These are phyloP conservation scores for Liposcelis brunnea DNA, from an alignment of 2,888 invertebrate species.

Conservation along the genomic window DNA sequence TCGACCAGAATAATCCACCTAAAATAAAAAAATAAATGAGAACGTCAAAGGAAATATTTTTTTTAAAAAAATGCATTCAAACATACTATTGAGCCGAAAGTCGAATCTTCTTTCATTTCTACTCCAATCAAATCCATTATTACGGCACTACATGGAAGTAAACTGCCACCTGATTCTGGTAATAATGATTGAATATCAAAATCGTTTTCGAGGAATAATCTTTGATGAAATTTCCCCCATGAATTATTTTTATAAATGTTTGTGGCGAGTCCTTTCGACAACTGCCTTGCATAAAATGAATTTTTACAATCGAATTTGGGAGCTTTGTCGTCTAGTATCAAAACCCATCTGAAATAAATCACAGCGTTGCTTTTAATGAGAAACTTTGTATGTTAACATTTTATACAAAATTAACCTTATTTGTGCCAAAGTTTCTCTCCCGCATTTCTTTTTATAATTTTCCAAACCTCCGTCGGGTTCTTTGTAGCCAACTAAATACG, in stretches of 20 bases:
- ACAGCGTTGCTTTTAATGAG: too few relatives aligned
- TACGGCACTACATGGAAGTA: too few relatives aligned
- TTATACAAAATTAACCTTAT: too few relatives aligned
- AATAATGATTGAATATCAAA: too few relatives aligned
- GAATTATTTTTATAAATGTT: constrained; percentile 10
- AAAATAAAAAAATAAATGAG: constrained; percentile 10
- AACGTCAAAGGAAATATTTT: too few relatives aligned
- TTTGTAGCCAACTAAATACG: not conserved
- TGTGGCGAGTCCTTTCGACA: constrained; percentile 10
- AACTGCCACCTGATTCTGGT: too few relatives aligned
- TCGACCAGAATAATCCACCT: constrained; percentile 16
- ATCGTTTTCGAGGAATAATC: not conserved
- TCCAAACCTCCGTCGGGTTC: not conserved
- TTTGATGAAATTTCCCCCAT: constrained; percentile 4
- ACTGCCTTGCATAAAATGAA: constrained; percentile 9
- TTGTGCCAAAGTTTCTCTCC: too few relatives aligned
- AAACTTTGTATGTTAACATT: too few relatives aligned
- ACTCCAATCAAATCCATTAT: too few relatives aligned
- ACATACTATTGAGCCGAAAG: too few relatives aligned
- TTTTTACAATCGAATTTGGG: constrained; percentile 10
- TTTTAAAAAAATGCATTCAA: too few relatives aligned
- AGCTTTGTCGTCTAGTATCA: constrained; percentile 1
- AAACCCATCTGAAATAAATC: not conserved
- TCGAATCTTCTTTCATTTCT: too few relatives aligned
- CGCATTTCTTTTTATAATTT: not conserved